These are phyloP conservation scores for Aix galericulata DNA, from an alignment of 2,113 vertebrate species.

Conservation along the genomic window DNA sequence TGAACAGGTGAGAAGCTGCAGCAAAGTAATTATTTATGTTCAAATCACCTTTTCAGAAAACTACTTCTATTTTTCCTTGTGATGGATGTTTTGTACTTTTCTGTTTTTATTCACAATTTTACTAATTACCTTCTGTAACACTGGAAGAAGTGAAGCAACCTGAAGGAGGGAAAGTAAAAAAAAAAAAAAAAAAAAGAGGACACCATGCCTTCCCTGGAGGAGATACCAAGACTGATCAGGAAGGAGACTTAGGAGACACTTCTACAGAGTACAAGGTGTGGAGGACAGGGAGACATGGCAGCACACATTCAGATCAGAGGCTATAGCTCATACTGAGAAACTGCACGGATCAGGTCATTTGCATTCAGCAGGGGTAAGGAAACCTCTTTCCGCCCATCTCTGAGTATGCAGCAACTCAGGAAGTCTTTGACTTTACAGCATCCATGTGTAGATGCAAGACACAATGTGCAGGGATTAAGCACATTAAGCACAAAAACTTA, in stretches of 20 bases:
- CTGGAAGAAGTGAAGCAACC: neutral
- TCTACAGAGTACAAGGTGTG: neutral
- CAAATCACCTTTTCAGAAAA: neutral
- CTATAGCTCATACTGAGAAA: neutral
- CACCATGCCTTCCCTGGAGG: neutral
- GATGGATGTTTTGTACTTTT: neutral
- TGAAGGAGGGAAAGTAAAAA: neutral
- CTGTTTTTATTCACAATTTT: neutral
- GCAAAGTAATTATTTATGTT: neutral
- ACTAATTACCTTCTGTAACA: neutral
- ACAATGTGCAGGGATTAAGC: neutral
- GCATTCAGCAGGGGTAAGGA: neutral
- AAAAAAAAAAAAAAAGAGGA: neutral
- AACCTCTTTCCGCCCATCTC: neutral
- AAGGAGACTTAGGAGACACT: neutral
- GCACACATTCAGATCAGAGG: neutral
- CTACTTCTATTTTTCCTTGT: neutral
- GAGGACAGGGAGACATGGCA: neutral
- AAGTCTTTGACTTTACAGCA: neutral
- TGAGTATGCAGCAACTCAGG: neutral
- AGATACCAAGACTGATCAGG: neutral
- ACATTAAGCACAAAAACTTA: neutral
- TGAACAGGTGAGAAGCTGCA: neutral
- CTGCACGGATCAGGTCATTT: neutral
- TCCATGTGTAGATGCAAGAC: neutral